Evolutionary conservation across 92 coral and sea anemone genomes (phyloP).

Genomic region (Palythoa grandiflora): DNA sequence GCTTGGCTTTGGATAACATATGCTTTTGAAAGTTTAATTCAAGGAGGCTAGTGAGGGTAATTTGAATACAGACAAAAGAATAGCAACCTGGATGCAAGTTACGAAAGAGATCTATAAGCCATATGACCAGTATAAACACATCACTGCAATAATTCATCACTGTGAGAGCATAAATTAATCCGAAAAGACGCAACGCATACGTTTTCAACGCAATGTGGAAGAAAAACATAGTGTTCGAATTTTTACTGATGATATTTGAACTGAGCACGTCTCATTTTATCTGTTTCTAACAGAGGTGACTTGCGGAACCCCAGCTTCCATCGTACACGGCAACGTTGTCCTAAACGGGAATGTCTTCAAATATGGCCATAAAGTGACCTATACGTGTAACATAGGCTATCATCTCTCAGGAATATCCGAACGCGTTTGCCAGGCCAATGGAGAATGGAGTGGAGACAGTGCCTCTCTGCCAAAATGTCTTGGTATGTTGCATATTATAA

Average conservation of each 20-base stretch:
- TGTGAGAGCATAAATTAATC: too few relatives aligned
- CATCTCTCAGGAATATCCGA: constrained; percentile 85
- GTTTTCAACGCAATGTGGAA: neutral
- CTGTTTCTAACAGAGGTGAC: constrained; percentile 66
- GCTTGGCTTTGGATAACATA: too few relatives aligned
- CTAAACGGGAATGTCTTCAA: constrained; percentile 66
- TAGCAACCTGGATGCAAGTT: too few relatives aligned
- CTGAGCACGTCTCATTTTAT: neutral
- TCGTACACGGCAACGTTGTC: constrained; percentile 71
- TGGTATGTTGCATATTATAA: constrained; percentile 56
- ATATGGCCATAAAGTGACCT: constrained; percentile 81
- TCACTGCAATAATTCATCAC: too few relatives aligned
- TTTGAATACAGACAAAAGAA: too few relatives aligned
- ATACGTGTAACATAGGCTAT: constrained; percentile 79
- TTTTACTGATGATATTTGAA: neutral
- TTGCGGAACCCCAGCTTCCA: constrained; percentile 82
- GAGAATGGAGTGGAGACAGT: constrained; percentile 87
- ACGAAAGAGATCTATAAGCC: too few relatives aligned
- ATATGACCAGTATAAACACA: too few relatives aligned
- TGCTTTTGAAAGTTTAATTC: too few relatives aligned
- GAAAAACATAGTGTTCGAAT: neutral
- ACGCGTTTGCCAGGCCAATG: constrained; percentile 84
- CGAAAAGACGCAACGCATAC: too few relatives aligned
- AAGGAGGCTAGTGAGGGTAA: too few relatives aligned
- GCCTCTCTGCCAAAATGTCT: constrained; percentile 73